phyloP scores from a whole-genome alignment of 2,888 invertebrate species.

The Mythimna vitellina region DNA sequence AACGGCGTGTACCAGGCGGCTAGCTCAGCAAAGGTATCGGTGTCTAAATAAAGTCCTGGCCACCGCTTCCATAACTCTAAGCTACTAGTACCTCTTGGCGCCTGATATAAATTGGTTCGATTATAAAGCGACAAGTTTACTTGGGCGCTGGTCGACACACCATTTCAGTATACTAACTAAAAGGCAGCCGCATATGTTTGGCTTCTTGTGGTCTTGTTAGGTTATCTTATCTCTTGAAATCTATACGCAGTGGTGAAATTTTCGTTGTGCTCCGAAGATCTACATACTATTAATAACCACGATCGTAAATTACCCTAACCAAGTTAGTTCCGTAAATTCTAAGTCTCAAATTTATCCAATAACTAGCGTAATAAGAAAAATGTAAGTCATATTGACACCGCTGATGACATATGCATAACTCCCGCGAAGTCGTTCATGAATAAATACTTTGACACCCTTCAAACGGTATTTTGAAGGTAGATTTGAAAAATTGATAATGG shows the following conservation, averaged over 20 bases:
- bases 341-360: not conserved
- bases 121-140: constrained; percentile 79
- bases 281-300: constrained; percentile 25
- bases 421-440: no score
- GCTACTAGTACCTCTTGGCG: constrained; percentile 63
- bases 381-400: not conserved
- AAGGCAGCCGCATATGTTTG: constrained; percentile 67
- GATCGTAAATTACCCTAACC: not conserved
- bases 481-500: no score
- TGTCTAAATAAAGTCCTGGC: constrained; percentile 47
- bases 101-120: constrained; percentile 77
- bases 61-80: constrained; percentile 49
- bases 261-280: constrained; percentile 55
- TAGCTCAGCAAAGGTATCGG: constrained; percentile 19
- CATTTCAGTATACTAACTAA: constrained; percentile 70
- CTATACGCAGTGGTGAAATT: constrained; percentile 66
- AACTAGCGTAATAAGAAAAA: not conserved
- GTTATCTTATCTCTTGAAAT: constrained; percentile 72
- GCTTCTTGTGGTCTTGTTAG: constrained; percentile 62
- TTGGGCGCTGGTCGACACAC: constrained; percentile 67
- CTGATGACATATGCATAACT: no score
- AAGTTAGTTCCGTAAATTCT: not conserved
- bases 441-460: no score
- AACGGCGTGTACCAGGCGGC: constrained; percentile 44
- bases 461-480: no score